These are phyloP conservation scores for Numida meleagris DNA, from an alignment of 2,113 vertebrate species.

Conservation along the genomic window DNA sequence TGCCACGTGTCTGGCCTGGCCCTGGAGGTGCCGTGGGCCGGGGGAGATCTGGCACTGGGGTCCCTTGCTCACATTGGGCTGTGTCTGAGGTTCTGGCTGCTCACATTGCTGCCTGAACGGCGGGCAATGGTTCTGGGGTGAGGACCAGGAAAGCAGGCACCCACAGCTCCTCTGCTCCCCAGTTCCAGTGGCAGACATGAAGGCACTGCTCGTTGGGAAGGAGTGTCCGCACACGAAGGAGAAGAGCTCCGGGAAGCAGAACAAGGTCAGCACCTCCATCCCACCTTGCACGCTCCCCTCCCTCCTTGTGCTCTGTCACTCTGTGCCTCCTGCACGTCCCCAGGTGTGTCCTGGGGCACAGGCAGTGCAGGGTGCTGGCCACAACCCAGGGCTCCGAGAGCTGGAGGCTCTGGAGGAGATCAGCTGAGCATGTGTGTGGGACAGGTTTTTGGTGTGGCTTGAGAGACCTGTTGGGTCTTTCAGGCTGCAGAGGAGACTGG, in stretches of 20 bases:
- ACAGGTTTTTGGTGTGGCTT: background rate
- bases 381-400: background rate
- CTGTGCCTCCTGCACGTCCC: background rate
- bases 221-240: constrained; percentile 96
- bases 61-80: background rate
- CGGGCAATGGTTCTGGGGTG: background rate
- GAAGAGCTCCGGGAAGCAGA: constrained; percentile 92
- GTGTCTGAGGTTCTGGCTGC: background rate
- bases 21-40: background rate
- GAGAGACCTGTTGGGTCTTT: background rate
- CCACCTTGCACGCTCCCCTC: accelerated
- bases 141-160: accelerated
- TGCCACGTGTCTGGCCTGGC: accelerated
- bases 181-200: constrained; percentile 95
- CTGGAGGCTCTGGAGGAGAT: background rate
- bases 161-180: background rate
- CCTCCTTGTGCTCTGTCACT: background rate
- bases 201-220: constrained; percentile 88
- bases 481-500: background rate
- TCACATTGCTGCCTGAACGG: background rate
- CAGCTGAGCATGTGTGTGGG: background rate
- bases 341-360: background rate
- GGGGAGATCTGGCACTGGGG: background rate
- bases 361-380: background rate
- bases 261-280: constrained; percentile 82